These are phyloP conservation scores for Heteromurus nitidus DNA, from an alignment of 2,888 invertebrate genomes.

Conservation along the genomic window DNA sequence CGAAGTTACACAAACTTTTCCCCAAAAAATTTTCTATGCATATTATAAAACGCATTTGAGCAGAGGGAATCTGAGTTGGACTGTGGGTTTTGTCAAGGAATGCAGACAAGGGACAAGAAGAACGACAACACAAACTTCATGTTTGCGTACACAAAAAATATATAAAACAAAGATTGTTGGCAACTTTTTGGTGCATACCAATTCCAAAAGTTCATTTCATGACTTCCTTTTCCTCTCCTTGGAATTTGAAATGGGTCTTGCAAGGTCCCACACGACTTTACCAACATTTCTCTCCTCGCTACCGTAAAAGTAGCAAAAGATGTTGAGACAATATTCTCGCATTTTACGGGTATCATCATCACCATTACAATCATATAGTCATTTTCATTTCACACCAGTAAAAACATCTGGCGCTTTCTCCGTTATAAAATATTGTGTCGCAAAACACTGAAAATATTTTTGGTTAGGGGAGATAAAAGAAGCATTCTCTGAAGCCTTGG, in stretches of 20 bases:
- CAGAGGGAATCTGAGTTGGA: background rate
- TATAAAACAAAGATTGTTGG: background rate
- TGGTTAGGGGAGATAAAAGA: no score
- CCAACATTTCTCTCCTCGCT: background rate
- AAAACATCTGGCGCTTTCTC: constrained; percentile 3
- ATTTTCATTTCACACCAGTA: background rate
- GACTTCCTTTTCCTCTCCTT: constrained; percentile 1
- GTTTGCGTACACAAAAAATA: background rate
- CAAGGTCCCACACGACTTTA: background rate
- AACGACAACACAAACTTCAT: background rate
- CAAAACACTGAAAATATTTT: no score
- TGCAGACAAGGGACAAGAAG: background rate
- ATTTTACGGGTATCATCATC: background rate
- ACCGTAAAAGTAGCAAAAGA: background rate
- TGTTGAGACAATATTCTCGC: background rate
- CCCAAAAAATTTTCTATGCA: constrained; percentile 23
- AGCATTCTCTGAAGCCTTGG: no score
- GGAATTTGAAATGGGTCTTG: background rate
- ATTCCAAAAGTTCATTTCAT: constrained; percentile 11
- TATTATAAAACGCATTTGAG: constrained; percentile 12
- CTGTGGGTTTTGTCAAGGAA: background rate
- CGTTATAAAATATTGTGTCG: no score
- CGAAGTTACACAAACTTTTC: constrained; percentile 42
- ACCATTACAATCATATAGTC: background rate
- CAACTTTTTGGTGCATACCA: background rate